Evolutionary conservation across 2,888 invertebrate genomes (phyloP).

Genomic region (Callimorpha dominula): DNA sequence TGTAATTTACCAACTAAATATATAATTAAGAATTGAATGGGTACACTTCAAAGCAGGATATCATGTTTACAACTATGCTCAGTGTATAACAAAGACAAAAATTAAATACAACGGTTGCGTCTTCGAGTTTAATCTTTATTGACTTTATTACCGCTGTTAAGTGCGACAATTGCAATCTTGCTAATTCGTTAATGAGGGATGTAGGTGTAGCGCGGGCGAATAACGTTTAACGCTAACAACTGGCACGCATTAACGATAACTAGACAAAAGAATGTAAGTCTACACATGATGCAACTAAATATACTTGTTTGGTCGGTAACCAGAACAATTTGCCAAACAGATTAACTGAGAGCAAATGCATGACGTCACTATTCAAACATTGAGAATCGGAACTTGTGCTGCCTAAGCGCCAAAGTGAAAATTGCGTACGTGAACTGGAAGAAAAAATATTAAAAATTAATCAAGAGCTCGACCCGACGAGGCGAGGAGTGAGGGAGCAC

Average conservation of each 20-base stretch:
- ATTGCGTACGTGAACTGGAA: constrained; percentile 86
- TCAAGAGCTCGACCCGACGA: constrained; percentile 69
- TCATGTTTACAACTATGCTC: constrained; percentile 26
- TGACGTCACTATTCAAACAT: constrained; percentile 56
- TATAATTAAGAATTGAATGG: constrained; percentile 10
- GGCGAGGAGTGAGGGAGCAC: constrained; percentile 71
- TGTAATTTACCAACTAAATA: not conserved
- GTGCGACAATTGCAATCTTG: constrained; percentile 80
- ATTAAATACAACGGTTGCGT: constrained; percentile 55
- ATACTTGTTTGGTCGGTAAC: constrained; percentile 35
- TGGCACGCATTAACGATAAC: constrained; percentile 72
- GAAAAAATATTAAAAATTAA: constrained; percentile 87
- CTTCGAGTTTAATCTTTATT: constrained; percentile 65
- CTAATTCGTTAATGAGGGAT: constrained; percentile 85
- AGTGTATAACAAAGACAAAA: constrained; percentile 26
- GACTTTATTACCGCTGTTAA: constrained; percentile 77
- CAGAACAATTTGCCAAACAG: constrained; percentile 60
- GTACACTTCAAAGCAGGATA: constrained; percentile 6
- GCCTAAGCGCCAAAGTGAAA: constrained; percentile 82
- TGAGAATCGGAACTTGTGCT: constrained; percentile 59
- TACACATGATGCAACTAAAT: constrained; percentile 59
- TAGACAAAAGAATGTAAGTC: constrained; percentile 66
- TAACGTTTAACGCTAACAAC: constrained; percentile 76
- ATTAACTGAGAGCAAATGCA: constrained; percentile 58
- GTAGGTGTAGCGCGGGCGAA: constrained; percentile 86